Percentiles rank a stretch among this genome's conserved stretches.
Conservation (phyloP, 1,140 invertebrate genomes). For the Mycetomoellerius zeteki region DNA sequence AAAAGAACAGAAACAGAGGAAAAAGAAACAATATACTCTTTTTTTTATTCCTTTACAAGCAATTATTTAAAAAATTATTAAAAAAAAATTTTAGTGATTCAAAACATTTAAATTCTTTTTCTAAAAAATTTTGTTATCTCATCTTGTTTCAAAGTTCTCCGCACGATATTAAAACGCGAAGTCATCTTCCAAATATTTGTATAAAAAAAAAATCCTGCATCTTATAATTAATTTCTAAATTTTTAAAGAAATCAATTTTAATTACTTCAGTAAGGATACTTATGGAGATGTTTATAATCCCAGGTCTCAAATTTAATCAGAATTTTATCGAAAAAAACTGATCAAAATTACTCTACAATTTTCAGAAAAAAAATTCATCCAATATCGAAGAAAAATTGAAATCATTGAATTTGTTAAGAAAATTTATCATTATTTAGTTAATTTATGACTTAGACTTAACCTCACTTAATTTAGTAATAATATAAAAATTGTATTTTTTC, state of each 20-base stretch:
- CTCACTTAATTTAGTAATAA: no score
- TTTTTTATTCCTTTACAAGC: no score
- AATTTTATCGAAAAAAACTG: not conserved
- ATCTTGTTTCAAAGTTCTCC: not conserved
- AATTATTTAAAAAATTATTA: no score
- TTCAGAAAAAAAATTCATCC: not conserved
- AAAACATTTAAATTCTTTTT: no score
- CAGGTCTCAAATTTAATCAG: not conserved
- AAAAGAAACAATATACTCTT: no score
- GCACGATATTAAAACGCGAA: not conserved
- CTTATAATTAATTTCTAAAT: not conserved
- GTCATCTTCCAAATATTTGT: not conserved
- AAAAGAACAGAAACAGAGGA: no score
- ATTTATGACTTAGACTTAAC: no score
- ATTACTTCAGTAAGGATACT: no score
- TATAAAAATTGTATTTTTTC: no score
- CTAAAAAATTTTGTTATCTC: no score
- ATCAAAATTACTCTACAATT: not conserved
- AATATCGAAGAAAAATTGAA: not conserved
- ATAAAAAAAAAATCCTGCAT: not conserved
- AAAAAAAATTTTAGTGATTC: no score
- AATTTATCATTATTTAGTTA: no score
- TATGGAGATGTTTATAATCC: not conserved
- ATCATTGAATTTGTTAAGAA: not conserved
- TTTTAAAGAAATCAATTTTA: not conserved